Conservation (phyloP, 2,113 vertebrate genomes). For the Pluvianellus socialis region DNA sequence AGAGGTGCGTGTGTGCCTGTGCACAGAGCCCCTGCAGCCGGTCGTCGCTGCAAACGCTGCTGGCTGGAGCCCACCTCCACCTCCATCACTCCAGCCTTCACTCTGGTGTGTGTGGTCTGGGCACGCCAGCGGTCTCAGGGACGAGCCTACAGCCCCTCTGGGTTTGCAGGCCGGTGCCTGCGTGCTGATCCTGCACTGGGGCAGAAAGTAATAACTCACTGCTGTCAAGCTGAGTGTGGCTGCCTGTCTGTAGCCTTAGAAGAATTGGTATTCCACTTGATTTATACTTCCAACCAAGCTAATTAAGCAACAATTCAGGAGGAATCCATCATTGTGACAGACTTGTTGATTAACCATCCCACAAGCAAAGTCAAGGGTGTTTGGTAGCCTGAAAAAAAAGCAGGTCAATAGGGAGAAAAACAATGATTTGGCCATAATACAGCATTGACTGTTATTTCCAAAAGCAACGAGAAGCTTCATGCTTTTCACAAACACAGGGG, state of each 20-base stretch:
- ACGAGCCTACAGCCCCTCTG: rapidly evolving
- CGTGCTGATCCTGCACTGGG: background rate
- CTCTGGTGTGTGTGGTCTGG: no score
- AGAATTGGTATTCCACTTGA: constrained; percentile 56
- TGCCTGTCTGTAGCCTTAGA: constrained; percentile 26
- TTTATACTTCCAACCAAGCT: constrained; percentile 74
- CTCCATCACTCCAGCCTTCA: background rate
- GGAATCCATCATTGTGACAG: constrained; percentile 79
- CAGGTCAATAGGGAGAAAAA: constrained; percentile 23
- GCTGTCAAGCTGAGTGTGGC: constrained; percentile 23
- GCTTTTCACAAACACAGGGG: background rate
- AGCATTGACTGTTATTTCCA: background rate
- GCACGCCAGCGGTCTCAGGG: background rate
- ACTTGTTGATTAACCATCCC: constrained; percentile 74
- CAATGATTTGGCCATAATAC: background rate
- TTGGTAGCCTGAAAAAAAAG: constrained; percentile 22
- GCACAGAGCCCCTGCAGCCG: background rate
- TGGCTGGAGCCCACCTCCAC: background rate
- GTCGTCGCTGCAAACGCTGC: rapidly evolving
- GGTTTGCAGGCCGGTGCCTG: background rate
- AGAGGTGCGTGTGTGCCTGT: rapidly evolving
- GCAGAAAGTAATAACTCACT: constrained; percentile 47
- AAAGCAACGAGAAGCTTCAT: background rate
- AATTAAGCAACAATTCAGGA: constrained; percentile 76
- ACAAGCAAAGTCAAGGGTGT: constrained; percentile 57